Evolutionary conservation across 2,797 vertebrate species (phyloP).

Genomic region (Paguma larvata): DNA sequence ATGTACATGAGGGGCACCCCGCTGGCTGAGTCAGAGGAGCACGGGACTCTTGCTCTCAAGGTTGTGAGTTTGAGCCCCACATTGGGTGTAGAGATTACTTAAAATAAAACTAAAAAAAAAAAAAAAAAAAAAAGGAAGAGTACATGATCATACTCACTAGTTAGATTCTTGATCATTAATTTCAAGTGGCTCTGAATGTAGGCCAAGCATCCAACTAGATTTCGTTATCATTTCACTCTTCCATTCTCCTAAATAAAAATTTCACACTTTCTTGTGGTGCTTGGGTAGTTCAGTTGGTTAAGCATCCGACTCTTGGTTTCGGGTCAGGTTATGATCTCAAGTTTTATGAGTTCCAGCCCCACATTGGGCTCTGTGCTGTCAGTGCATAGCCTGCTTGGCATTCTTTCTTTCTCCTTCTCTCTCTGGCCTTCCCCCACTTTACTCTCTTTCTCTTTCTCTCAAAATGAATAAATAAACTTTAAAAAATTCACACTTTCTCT

Average conservation of each 20-base stretch:
- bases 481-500: neutral
- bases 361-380: too few relatives aligned
- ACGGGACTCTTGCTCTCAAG: neutral
- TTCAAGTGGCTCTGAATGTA: neutral
- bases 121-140: neutral
- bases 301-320: too few relatives aligned
- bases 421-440: too few relatives aligned
- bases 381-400: too few relatives aligned
- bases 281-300: too few relatives aligned
- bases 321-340: too few relatives aligned
- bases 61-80: neutral
- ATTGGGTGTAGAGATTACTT: neutral
- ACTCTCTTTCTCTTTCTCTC: too few relatives aligned
- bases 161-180: neutral
- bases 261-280: neutral
- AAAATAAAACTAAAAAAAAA: neutral
- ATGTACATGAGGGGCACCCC: neutral
- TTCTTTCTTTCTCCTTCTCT: too few relatives aligned
- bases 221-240: constrained; percentile 19
- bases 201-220: neutral
- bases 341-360: too few relatives aligned
- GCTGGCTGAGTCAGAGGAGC: neutral
- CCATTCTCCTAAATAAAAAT: neutral
- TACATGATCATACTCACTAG: neutral
- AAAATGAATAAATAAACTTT: too few relatives aligned